These are phyloP conservation scores for Micoletzkya japonica DNA, from an alignment of 2,888 invertebrate genomes.

Conservation along the genomic window DNA sequence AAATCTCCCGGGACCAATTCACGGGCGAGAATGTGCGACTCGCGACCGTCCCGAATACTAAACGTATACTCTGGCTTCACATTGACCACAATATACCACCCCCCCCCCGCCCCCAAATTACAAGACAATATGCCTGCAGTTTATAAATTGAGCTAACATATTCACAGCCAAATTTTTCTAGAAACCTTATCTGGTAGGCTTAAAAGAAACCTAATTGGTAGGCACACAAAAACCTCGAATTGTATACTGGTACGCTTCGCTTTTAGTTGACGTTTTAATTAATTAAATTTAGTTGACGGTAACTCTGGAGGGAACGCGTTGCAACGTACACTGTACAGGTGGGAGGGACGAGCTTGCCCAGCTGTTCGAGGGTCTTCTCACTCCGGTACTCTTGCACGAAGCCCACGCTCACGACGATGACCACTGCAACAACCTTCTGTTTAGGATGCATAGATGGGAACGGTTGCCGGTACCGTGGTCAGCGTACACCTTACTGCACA, in stretches of 20 bases:
- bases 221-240: too few species aligned
- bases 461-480: too few species aligned
- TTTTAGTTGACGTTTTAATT: neutral
- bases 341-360: conserved; percentile 95
- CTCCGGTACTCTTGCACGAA: conserved; percentile 96
- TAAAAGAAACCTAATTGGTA: neutral
- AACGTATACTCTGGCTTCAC: neutral
- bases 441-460: too few species aligned
- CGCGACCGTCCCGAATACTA: conserved; percentile 59
- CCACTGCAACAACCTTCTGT: too few species aligned
- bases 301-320: neutral
- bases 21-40: conserved; percentile 76
- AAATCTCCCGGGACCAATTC: conserved; percentile 97
- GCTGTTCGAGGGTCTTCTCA: conserved; percentile 93
- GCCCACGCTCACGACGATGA: conserved; percentile 96
- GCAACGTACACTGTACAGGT: conserved; percentile 70
- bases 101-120: neutral
- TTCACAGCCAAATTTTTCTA: neutral
- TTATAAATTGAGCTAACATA: neutral
- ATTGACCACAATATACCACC: neutral
- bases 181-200: neutral
- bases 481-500: too few species aligned
- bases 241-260: too few species aligned
- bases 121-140: too few species aligned
- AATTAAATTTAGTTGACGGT: neutral